Evolutionary conservation across 2,113 vertebrate genomes (phyloP).

Genomic region (Sterrhoptilus dennistouni): DNA sequence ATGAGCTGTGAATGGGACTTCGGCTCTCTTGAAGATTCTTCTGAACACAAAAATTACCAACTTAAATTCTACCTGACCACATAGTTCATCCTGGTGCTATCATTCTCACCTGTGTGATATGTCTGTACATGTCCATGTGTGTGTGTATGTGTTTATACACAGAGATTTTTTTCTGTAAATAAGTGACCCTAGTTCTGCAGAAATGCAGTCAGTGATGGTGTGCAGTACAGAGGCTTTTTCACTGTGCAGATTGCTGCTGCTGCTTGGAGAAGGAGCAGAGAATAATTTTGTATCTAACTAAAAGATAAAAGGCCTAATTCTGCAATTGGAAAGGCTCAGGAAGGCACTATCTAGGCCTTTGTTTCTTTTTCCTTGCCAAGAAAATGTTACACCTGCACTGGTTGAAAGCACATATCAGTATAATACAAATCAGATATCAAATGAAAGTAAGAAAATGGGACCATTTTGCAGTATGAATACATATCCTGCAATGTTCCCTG

Average conservation of each 20-base stretch:
- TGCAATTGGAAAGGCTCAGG: not conserved
- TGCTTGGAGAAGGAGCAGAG: not conserved
- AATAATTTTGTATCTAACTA: not conserved
- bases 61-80: not conserved
- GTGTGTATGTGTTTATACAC: not conserved
- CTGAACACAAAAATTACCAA: not conserved
- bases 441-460: not conserved
- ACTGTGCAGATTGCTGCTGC: accelerated
- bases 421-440: not conserved
- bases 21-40: not conserved
- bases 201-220: not conserved
- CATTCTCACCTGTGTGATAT: not conserved
- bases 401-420: not conserved
- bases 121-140: accelerated
- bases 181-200: not conserved
- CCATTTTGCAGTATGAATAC: not conserved
- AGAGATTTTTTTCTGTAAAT: not conserved
- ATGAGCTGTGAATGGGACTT: not conserved
- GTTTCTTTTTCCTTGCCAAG: not conserved
- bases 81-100: not conserved
- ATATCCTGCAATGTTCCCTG: not conserved
- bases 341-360: not conserved
- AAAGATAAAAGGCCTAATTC: not conserved
- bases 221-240: not conserved
- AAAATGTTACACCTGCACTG: not conserved